These are phyloP conservation scores for Drosophila incognita DNA, from an alignment of 2,888 invertebrate genomes.

Conservation along the genomic window DNA sequence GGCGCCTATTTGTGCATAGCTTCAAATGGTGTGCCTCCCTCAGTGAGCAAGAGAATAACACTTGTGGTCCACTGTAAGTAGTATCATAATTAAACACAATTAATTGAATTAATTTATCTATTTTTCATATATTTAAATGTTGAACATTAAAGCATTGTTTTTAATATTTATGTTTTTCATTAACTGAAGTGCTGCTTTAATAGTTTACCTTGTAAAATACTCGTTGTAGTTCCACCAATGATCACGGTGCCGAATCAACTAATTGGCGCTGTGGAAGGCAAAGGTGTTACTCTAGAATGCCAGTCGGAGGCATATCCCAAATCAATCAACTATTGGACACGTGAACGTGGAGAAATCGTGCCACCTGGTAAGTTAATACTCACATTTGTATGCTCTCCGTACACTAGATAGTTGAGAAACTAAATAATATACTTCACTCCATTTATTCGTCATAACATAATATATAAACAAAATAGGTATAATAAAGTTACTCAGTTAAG, in stretches of 20 bases:
- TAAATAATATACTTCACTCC: background rate
- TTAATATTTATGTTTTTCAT: background rate
- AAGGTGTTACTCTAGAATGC: conserved; percentile 91
- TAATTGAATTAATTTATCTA: no score
- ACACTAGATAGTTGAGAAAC: background rate
- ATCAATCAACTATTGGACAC: conserved; percentile 93
- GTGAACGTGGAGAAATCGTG: conserved; percentile 90
- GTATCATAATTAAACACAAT: background rate
- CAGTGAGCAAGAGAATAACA: conserved; percentile 94
- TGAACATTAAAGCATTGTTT: background rate
- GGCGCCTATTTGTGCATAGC: conserved; percentile 93
- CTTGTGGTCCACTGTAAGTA: conserved; percentile 92
- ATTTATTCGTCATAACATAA: background rate
- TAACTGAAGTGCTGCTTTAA: background rate
- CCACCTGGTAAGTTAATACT: conserved; percentile 88
- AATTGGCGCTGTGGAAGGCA: conserved; percentile 91
- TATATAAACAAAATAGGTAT: background rate
- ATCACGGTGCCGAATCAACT: conserved; percentile 93
- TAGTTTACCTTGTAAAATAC: no score
- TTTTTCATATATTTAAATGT: background rate
- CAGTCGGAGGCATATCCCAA: conserved; percentile 94
- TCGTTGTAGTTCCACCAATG: conserved; percentile 91
- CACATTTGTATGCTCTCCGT: background rate
- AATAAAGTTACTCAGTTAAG: background rate
- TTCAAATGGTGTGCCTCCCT: conserved; percentile 93